A percentile compares a stretch with the other conserved stretches of the same genome.
These are phyloP conservation scores for Spisula subtruncata DNA, from an alignment of 2,888 invertebrate species.

Conservation along the genomic window DNA sequence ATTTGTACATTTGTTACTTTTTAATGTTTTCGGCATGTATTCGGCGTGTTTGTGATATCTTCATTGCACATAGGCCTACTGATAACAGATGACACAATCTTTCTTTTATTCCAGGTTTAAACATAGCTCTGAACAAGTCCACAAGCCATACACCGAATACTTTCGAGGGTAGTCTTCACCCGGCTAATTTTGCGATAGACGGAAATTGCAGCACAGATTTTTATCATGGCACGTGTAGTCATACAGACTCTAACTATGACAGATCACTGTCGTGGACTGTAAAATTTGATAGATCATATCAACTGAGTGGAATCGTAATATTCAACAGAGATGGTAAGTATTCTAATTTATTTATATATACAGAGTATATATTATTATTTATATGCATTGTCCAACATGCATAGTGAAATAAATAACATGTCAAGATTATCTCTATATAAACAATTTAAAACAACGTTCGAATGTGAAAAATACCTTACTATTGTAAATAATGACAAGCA, in stretches of 20 bases:
- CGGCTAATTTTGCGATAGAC: background rate
- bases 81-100: too few relatives aligned
- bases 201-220: background rate
- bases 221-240: background rate
- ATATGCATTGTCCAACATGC: too few relatives aligned
- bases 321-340: background rate
- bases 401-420: too few relatives aligned
- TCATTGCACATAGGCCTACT: too few relatives aligned
- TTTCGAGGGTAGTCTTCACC: background rate
- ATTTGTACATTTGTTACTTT: too few relatives aligned
- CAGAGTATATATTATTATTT: background rate
- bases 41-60: too few relatives aligned
- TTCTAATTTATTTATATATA: background rate
- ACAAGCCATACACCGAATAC: background rate
- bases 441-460: too few relatives aligned
- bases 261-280: background rate
- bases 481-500: too few relatives aligned
- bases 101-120: background rate
- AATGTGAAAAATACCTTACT: too few relatives aligned
- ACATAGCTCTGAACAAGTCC: background rate
- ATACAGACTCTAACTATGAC: background rate
- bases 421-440: too few relatives aligned
- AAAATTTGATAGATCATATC: background rate
- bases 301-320: background rate
- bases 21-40: too few relatives aligned